Evolutionary conservation across 2,888 invertebrate species (phyloP), one percentile per base, ranked within the genome.

Genomic region (Lymantria dispar): DNA sequence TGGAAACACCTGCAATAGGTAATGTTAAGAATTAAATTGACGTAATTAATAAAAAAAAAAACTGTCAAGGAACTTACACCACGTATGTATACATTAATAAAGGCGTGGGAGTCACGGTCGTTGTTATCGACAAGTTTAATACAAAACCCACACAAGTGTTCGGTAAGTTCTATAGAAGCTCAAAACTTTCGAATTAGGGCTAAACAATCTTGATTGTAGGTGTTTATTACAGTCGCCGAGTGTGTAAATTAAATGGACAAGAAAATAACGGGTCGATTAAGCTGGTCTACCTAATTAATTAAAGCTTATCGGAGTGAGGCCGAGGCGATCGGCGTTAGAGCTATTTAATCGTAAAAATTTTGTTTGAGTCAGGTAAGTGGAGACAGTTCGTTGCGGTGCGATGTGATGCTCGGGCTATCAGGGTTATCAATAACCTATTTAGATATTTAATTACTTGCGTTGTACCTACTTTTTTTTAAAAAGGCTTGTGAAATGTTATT

Each of bases 201-300:
- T 70, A 71, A 70, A 72, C 68, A 75, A 78, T 76, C 76, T 72
- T 66, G 73, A 80, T 64, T 78, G 78, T 76, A 76, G 76, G 76
- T 80, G 80, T 80, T 80, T 80, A 81, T 81, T 77, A 74, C 77
- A 76, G 70, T 74, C 78, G 74, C 74, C 75, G 72, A 76, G 72
- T 77, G 74, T 78, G 80, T 80, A 80, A 80, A 81, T 81, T 80
- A 77, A 80, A 78, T 76, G 77, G 73, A 80, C 76, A 80, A 71
- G 78, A 77, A 80, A 73, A 78, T 76, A 79, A 77, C 76, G 74
- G 76, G 75, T 76, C 78, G 78, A 80, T 78, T 78, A 78, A 76
- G 72, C 70, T 64, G 69, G 68, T 71, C 78, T 75, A 72, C 78
- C 80, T 80, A 81, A 83, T 83, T 83, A 83, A 82, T 83, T 80